These are phyloP conservation scores for Oegoconia quadripuncta DNA, from an alignment of 2,888 invertebrate genomes.

Conservation along the genomic window DNA sequence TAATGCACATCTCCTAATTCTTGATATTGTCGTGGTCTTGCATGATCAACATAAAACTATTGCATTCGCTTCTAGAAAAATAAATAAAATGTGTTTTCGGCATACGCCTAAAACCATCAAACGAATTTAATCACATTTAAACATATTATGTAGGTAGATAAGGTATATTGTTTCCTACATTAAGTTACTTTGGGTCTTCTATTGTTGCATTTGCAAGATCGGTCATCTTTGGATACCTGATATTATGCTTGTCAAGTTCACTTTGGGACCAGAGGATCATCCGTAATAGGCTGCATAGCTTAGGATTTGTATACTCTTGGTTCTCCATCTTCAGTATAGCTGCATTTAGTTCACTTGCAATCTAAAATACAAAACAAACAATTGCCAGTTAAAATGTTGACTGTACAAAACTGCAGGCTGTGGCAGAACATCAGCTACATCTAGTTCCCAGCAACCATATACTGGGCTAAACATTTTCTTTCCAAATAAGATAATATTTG, in stretches of 20 bases:
- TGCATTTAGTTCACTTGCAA: constrained; percentile 98
- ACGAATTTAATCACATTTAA: constrained; percentile 7
- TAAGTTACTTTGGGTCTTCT: constrained; percentile 86
- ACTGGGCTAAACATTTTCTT: too few species aligned
- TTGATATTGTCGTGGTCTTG: too few species aligned
- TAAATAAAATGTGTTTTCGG: background rate
- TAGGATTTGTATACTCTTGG: constrained; percentile 93
- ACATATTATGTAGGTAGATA: constrained; percentile 2
- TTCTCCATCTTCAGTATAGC: constrained; percentile 98
- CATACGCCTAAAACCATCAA: constrained; percentile 2
- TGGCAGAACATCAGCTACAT: too few species aligned
- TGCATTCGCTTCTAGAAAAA: too few species aligned
- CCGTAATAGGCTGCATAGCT: constrained; percentile 93
- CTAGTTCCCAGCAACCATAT: too few species aligned
- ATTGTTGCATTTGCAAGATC: constrained; percentile 92
- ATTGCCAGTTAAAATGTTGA: background rate
- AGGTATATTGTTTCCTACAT: constrained; percentile 22
- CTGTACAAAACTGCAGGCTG: too few species aligned
- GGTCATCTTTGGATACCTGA: constrained; percentile 97
- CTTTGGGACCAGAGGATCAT: constrained; percentile 98
- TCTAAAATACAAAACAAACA: constrained; percentile 72
- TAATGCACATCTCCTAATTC: too few species aligned
- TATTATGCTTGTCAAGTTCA: constrained; percentile 95
- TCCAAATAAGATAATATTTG: too few species aligned
- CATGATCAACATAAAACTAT: too few species aligned